These are phyloP conservation scores for Cheilosia vernalis DNA, from an alignment of 2,888 invertebrate genomes.

Conservation along the genomic window DNA sequence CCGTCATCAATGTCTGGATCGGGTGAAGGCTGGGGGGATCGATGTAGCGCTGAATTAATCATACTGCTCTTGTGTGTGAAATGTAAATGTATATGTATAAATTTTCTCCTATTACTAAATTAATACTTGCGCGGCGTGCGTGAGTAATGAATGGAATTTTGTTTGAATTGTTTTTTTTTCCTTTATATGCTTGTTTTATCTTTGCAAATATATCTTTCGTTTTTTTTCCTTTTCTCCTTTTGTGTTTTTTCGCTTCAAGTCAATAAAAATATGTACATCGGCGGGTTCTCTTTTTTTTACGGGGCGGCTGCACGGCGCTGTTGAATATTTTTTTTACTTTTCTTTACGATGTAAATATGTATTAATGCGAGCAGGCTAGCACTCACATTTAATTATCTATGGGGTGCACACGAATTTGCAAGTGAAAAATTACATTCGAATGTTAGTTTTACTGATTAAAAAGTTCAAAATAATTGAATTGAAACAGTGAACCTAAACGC, in stretches of 20 bases:
- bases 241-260: constrained; percentile 48
- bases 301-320: constrained; percentile 51
- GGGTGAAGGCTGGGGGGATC: constrained; percentile 72
- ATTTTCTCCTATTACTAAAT: constrained; percentile 63
- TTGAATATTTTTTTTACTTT: constrained; percentile 38
- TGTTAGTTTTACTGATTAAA: constrained; percentile 50
- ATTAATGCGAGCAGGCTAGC: constrained; percentile 23
- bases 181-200: constrained; percentile 25
- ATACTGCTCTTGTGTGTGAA: constrained; percentile 50
- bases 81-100: constrained; percentile 51
- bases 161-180: constrained; percentile 52
- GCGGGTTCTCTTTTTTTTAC: constrained; percentile 67
- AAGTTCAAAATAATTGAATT: constrained; percentile 70
- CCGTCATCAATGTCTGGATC: constrained; percentile 85
- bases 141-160: constrained; percentile 74
- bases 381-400: constrained; percentile 47
- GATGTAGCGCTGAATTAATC: constrained; percentile 74
- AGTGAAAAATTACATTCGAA: constrained; percentile 57
- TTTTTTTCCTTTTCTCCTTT: constrained; percentile 18
- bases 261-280: constrained; percentile 75
- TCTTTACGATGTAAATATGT: constrained; percentile 1
- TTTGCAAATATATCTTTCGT: constrained; percentile 60
- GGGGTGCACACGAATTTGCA: constrained; percentile 38
- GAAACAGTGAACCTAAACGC: constrained; percentile 73
- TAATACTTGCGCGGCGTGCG: constrained; percentile 73